phyloP scores from a whole-genome alignment of 2,888 invertebrate genomes.

The Caenorhabditis japonica region DNA sequence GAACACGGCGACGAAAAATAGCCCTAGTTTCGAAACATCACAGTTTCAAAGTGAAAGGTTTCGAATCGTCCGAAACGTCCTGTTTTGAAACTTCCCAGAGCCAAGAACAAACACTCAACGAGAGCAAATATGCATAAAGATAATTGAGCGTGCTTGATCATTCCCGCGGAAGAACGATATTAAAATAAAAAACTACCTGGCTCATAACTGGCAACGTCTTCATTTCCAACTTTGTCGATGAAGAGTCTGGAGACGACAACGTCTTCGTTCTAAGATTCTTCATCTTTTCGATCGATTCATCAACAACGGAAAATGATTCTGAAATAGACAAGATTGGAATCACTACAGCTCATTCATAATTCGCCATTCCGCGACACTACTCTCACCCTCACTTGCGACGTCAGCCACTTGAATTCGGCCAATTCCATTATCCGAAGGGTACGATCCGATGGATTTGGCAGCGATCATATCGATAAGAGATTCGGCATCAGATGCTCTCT shows the following conservation, averaged over 20 bases:
- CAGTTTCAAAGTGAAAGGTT: too few relatives aligned
- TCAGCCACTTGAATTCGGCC: conserved; percentile 57
- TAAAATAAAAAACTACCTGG: too few relatives aligned
- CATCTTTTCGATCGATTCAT: conserved; percentile 67
- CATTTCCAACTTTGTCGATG: conserved; percentile 55
- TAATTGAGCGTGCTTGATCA: too few relatives aligned
- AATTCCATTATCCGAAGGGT: conserved; percentile 37
- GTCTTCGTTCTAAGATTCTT: conserved; percentile 56
- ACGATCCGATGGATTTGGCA: conserved; percentile 50
- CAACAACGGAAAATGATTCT: conserved; percentile 69
- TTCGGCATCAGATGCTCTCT: conserved; percentile 54
- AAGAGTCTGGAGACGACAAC: conserved; percentile 31
- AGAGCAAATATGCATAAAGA: too few relatives aligned
- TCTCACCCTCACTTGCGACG: conserved; percentile 60
- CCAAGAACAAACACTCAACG: not conserved
- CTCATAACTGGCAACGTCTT: conserved; percentile 60
- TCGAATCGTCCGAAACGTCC: too few relatives aligned
- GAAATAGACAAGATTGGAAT: conserved; percentile 9
- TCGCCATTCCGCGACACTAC: too few relatives aligned
- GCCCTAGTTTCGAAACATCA: too few relatives aligned
- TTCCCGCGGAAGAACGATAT: too few relatives aligned
- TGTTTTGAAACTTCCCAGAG: too few relatives aligned
- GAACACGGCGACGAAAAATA: too few relatives aligned
- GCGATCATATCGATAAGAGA: conserved; percentile 63
- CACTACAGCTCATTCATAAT: not conserved